Conservation (phyloP, 2,113 vertebrate species). For the Anhinga rufa region DNA sequence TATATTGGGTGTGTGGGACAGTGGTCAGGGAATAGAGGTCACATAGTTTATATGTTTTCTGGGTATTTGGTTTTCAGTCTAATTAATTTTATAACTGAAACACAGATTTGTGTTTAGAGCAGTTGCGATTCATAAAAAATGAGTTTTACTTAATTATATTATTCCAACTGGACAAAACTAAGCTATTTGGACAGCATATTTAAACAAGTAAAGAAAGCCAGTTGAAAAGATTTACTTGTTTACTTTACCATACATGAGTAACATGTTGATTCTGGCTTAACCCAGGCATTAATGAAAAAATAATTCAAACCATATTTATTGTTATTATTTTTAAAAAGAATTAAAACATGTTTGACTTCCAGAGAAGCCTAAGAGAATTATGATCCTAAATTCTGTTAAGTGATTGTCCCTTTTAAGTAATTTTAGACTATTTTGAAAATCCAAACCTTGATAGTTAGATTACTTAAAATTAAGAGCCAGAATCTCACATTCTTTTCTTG, state of each 20-base stretch:
- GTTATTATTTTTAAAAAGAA: background rate
- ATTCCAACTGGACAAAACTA: background rate
- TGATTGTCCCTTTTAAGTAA: background rate
- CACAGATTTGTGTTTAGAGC: background rate
- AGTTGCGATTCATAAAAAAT: background rate
- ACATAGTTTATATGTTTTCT: background rate
- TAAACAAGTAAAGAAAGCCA: background rate
- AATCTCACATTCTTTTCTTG: background rate
- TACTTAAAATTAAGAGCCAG: background rate
- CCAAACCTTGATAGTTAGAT: background rate
- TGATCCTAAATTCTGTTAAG: background rate
- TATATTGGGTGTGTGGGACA: background rate
- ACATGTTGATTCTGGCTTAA: background rate
- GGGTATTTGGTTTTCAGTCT: background rate
- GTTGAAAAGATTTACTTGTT: background rate
- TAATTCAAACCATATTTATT: background rate
- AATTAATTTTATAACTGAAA: constrained; percentile 12
- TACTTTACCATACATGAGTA: background rate
- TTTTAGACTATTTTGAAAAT: background rate
- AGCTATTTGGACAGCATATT: background rate
- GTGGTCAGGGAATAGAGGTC: background rate
- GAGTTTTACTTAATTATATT: background rate
- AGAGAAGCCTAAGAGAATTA: background rate
- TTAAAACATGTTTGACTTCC: background rate
- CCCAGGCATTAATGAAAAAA: background rate